A percentile compares a stretch with the other conserved stretches of the same genome.
These are phyloP conservation scores for Coregonus clupeaformis DNA, from an alignment of 2,113 vertebrate species.

Conservation along the genomic window DNA sequence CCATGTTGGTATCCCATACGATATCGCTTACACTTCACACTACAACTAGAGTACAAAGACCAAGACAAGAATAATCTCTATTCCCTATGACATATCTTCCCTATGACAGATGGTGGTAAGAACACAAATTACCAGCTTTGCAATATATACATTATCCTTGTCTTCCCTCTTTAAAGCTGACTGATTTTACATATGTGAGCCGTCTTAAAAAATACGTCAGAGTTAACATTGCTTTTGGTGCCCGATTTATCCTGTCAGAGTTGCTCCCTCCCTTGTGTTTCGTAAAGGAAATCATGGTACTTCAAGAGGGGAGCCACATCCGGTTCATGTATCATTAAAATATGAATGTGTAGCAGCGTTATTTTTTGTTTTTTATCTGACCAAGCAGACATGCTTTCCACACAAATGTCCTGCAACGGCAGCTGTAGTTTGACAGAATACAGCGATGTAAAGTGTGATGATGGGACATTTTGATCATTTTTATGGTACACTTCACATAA, in stretches of 20 bases:
- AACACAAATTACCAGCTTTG: conserved; percentile 32
- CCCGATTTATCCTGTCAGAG: conserved; percentile 57
- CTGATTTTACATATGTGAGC: conserved; percentile 44
- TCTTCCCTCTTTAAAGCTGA: conserved; percentile 45
- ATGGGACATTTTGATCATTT: conserved; percentile 67
- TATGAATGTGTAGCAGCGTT: conserved; percentile 29
- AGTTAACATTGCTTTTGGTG: conserved; percentile 62
- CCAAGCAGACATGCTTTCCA: conserved; percentile 47
- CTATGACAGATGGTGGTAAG: neutral
- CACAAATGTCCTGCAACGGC: conserved; percentile 31
- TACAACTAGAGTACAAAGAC: neutral
- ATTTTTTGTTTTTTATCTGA: conserved; percentile 62
- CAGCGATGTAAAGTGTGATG: conserved; percentile 26
- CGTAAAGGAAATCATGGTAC: conserved; percentile 44
- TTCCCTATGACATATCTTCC: neutral
- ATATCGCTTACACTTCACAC: neutral
- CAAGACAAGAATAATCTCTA: conserved; percentile 14
- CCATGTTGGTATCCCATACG: conserved; percentile 3
- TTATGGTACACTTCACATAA: conserved; percentile 32
- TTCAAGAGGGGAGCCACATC: conserved; percentile 40
- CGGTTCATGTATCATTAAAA: conserved; percentile 61
- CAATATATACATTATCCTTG: conserved; percentile 29
- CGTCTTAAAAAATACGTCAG: conserved; percentile 61
- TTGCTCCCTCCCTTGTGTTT: conserved; percentile 50
- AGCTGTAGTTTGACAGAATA: conserved; percentile 53